A percentile compares a stretch with the other conserved stretches of the same genome.
phyloP scores from a whole-genome alignment of 1,140 invertebrate genomes.

The Aphaenogaster rudis region DNA sequence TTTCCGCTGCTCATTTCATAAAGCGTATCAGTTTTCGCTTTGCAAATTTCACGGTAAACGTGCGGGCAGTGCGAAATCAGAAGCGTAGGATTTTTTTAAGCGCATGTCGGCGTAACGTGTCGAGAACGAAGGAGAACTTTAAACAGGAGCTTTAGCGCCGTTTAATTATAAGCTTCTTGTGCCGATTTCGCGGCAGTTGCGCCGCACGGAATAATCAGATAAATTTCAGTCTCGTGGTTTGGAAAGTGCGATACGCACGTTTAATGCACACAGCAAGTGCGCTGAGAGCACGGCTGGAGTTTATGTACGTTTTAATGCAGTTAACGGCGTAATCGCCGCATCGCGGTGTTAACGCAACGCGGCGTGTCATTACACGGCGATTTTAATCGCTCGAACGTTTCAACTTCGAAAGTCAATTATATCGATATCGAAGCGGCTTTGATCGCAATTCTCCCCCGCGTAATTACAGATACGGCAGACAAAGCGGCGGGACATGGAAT shows the following conservation, averaged over 20 bases:
- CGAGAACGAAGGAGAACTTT: constrained; percentile 32
- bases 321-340: constrained; percentile 64
- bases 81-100: constrained; percentile 18
- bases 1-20: background rate
- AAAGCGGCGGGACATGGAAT: constrained; percentile 43
- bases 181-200: constrained; percentile 34
- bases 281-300: constrained; percentile 24
- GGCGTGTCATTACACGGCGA: constrained; percentile 59
- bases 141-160: constrained; percentile 13
- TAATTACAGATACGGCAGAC: constrained; percentile 61
- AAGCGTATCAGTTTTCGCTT: constrained; percentile 4
- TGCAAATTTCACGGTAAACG: constrained; percentile 1
- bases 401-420: constrained; percentile 67
- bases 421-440: constrained; percentile 58
- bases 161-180: constrained; percentile 51
- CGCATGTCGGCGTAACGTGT: background rate
- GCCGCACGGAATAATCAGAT: constrained; percentile 46
- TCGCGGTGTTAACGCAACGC: constrained; percentile 57
- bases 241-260: constrained; percentile 49
- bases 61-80: background rate
- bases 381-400: constrained; percentile 66
- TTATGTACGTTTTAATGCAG: constrained; percentile 48
- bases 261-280: constrained; percentile 54
- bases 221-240: constrained; percentile 51
- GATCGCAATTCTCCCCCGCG: constrained; percentile 37